Conservation (phyloP, 2,113 vertebrate genomes). For the Apaloderma vittatum region DNA sequence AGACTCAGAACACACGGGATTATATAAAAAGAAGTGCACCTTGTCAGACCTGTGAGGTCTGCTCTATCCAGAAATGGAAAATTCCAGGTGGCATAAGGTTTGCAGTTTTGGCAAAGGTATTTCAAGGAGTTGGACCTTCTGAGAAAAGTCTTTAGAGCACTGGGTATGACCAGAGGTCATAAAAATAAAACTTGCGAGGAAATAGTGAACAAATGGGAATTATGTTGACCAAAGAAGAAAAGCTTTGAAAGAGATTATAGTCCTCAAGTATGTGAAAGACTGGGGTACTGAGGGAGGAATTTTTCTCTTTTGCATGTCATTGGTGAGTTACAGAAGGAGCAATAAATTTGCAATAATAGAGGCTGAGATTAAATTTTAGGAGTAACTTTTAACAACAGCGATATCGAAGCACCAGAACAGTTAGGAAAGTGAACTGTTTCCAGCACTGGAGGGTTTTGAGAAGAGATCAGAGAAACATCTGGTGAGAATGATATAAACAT, state of each 20-base stretch:
- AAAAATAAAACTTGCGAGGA: background rate
- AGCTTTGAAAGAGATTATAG: background rate
- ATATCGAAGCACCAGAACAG: background rate
- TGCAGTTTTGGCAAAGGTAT: background rate
- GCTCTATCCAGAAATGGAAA: background rate
- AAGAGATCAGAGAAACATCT: background rate
- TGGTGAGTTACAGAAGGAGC: background rate
- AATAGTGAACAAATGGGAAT: background rate
- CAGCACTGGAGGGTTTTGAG: background rate
- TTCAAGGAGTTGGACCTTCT: background rate
- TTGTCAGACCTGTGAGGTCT: background rate
- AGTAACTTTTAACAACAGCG: background rate
- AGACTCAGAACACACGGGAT: background rate
- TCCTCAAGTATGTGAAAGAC: background rate
- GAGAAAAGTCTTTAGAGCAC: background rate
- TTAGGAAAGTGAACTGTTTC: background rate
- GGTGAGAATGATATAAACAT: background rate
- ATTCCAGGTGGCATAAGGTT: background rate
- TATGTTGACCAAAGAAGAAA: background rate
- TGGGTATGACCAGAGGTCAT: background rate
- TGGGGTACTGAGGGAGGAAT: background rate
- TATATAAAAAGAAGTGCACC: background rate
- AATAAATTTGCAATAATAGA: background rate
- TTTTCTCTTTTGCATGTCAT: background rate
- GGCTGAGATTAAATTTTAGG: background rate